These are phyloP conservation scores for Spodoptera litura DNA, from an alignment of 1,140 invertebrate species.

Conservation along the genomic window DNA sequence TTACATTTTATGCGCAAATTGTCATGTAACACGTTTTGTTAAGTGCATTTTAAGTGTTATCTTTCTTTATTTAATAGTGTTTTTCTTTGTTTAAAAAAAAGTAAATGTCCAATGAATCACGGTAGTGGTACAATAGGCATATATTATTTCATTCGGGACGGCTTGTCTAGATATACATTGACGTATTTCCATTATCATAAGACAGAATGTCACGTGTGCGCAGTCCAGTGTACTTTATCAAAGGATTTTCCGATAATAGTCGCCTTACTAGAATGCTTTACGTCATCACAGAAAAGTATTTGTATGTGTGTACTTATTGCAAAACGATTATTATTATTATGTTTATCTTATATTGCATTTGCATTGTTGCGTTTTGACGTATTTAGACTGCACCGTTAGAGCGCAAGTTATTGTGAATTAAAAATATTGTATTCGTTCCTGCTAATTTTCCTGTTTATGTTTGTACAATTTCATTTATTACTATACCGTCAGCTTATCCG, in stretches of 20 bases:
- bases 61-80: no score
- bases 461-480: no score
- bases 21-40: no score
- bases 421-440: no score
- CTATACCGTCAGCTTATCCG: no score
- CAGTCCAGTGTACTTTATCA: slow-evolving; percentile 2
- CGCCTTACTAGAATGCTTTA: neutral
- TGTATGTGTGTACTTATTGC: neutral
- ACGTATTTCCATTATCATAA: slow-evolving; percentile 1
- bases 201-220: neutral
- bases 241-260: slow-evolving; percentile 19
- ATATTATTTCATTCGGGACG: neutral
- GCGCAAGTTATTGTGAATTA: no score
- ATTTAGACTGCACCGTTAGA: neutral
- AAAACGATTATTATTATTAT: neutral
- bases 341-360: neutral
- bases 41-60: no score
- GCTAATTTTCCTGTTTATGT: no score
- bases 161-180: slow-evolving; percentile 1
- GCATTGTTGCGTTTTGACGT: neutral
- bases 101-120: no score
- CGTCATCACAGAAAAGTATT: slow-evolving; percentile 12
- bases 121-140: neutral
- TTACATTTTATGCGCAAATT: no score
- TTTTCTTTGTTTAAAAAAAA: no score